These are phyloP conservation scores for Agrotis clavis DNA, from an alignment of 2,888 invertebrate species.

Conservation along the genomic window DNA sequence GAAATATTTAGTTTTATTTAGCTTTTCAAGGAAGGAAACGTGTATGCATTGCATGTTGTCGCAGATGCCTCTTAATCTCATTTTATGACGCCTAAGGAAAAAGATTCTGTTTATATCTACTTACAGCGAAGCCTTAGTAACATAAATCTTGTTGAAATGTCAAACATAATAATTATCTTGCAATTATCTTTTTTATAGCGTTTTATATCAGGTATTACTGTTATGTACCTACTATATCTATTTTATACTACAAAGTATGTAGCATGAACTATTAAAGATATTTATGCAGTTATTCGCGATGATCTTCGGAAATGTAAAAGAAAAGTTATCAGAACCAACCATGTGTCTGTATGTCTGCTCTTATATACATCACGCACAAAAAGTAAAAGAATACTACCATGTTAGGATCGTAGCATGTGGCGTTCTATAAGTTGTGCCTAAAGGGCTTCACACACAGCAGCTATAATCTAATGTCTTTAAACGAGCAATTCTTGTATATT, in stretches of 20 bases:
- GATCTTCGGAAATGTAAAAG: not conserved
- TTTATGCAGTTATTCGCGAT: not conserved
- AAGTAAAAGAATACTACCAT: not conserved
- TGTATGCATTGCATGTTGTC: not conserved
- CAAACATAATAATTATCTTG: slow-evolving; percentile 9
- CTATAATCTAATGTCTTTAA: too few species aligned
- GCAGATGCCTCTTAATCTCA: not conserved
- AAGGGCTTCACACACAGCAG: too few species aligned
- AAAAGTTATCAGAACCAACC: too few species aligned
- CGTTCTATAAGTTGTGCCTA: not conserved
- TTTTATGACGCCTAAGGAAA: slow-evolving; percentile 9
- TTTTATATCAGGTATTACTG: slow-evolving; percentile 21
- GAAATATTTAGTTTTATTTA: too few species aligned
- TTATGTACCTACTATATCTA: slow-evolving; percentile 6
- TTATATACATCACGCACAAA: too few species aligned
- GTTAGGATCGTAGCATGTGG: not conserved
- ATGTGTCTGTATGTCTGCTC: too few species aligned
- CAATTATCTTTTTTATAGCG: slow-evolving; percentile 27
- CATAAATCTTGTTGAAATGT: slow-evolving; percentile 20
- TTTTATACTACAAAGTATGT: slow-evolving; percentile 1
- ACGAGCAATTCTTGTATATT: too few species aligned
- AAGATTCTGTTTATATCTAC: slow-evolving; percentile 1
- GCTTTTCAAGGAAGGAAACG: slow-evolving; percentile 1
- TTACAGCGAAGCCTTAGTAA: slow-evolving; percentile 17
- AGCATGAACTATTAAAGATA: not conserved